Conservation (phyloP, 35 echinoderm and acorn worm genomes). For the Eucidaris tribuloides region DNA sequence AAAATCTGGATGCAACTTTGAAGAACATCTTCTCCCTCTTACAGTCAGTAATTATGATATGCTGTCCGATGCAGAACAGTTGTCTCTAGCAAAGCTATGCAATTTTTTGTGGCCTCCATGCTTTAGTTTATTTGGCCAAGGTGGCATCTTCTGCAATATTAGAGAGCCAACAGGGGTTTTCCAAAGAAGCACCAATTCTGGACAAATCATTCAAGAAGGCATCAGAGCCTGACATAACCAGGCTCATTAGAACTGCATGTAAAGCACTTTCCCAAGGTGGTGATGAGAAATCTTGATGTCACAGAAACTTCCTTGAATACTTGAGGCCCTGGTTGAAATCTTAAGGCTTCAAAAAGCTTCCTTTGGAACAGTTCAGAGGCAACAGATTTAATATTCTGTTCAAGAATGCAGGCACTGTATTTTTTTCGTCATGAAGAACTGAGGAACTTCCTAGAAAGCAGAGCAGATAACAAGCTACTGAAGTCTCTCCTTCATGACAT, state of each 20-base stretch:
- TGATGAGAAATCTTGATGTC: constrained; percentile 60
- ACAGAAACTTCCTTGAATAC: constrained; percentile 34
- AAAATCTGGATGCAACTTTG: constrained; percentile 33
- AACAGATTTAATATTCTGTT: constrained; percentile 14
- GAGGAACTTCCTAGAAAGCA: neutral
- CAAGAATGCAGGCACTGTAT: neutral
- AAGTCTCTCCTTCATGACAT: constrained; percentile 53
- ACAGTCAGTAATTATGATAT: no score
- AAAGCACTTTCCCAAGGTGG: constrained; percentile 34
- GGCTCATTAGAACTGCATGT: constrained; percentile 42
- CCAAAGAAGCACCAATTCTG: no score
- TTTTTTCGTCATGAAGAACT: neutral
- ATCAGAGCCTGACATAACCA: no score
- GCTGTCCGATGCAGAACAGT: no score
- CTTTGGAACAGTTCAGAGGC: neutral
- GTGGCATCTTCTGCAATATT: no score
- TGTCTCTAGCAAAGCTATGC: no score
- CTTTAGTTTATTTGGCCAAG: no score
- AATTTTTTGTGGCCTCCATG: no score
- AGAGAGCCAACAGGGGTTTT: no score
- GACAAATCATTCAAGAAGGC: no score
- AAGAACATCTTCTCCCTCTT: no score
- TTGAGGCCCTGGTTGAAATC: constrained; percentile 35
- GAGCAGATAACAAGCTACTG: neutral
- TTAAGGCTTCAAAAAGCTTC: neutral